phyloP scores from a whole-genome alignment of 2,113 vertebrate species.

The Microtus richardsoni region DNA sequence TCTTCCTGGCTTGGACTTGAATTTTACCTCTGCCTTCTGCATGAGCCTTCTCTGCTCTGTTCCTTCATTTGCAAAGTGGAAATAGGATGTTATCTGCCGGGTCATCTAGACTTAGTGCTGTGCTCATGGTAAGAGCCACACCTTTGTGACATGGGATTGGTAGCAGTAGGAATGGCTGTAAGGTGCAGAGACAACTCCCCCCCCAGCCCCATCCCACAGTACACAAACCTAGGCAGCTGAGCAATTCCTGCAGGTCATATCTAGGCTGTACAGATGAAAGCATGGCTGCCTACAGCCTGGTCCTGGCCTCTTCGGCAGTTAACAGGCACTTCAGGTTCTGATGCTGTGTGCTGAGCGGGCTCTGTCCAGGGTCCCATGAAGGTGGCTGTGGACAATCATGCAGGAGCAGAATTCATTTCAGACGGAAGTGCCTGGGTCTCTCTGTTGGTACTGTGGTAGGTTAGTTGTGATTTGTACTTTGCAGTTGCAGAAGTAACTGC shows the following conservation, averaged over 20 bases:
- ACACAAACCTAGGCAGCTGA: background rate
- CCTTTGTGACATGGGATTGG: background rate
- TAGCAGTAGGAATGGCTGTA: background rate
- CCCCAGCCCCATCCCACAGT: fast-evolving
- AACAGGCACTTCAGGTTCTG: background rate
- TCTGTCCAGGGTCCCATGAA: background rate
- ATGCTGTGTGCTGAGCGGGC: background rate
- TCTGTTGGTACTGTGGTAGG: background rate
- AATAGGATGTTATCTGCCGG: fast-evolving
- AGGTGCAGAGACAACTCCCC: background rate
- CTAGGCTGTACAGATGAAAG: background rate
- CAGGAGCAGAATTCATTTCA: background rate
- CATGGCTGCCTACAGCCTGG: background rate
- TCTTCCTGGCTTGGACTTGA: background rate
- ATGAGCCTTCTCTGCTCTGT: background rate
- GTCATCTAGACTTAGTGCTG: no score
- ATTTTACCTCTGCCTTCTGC: background rate
- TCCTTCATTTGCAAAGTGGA: background rate
- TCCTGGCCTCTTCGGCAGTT: background rate
- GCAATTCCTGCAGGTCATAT: background rate
- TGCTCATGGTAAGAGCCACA: no score
- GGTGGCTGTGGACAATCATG: background rate
- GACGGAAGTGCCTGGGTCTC: background rate
- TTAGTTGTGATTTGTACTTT: background rate
- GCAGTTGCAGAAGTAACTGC: background rate